Conservation (phyloP, 2,797 vertebrate species). For the Urophycis tenuis region DNA sequence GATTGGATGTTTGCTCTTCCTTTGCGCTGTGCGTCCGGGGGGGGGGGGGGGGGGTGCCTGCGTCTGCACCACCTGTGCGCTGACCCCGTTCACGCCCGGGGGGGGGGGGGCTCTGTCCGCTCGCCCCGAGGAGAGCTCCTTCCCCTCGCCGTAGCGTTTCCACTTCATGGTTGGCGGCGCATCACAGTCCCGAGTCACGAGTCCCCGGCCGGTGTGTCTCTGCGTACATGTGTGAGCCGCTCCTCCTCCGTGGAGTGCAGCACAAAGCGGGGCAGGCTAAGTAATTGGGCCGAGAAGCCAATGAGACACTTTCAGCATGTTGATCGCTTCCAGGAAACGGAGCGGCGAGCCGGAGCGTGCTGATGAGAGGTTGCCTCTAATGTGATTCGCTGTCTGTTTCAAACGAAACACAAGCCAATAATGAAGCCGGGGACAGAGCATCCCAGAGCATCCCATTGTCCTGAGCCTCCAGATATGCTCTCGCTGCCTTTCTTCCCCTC, state of each 20-base stretch:
- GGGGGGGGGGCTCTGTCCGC: too few relatives aligned
- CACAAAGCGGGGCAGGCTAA: constrained; percentile 49
- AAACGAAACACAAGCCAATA: constrained; percentile 66
- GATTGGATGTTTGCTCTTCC: constrained; percentile 51
- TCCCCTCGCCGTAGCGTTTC: too few relatives aligned
- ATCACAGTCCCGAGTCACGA: too few relatives aligned
- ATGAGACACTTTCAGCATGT: constrained; percentile 48
- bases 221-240: constrained; percentile 14
- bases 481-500: constrained; percentile 49
- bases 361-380: constrained; percentile 59
- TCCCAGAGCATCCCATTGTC: constrained; percentile 62
- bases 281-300: constrained; percentile 53
- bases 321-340: constrained; percentile 62
- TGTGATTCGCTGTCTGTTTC: constrained; percentile 68
- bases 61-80: constrained; percentile 44
- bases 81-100: constrained; percentile 44
- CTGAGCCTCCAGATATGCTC: constrained; percentile 51
- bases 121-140: too few relatives aligned
- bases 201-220: too few relatives aligned
- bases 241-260: constrained; percentile 31
- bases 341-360: constrained; percentile 39
- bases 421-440: constrained; percentile 59
- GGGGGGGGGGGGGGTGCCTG: too few relatives aligned
- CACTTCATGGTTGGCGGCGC: too few relatives aligned
- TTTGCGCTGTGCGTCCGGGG: constrained; percentile 29